phyloP scores from a whole-genome alignment of 2,888 invertebrate genomes.

The Agapostemon virescens region DNA sequence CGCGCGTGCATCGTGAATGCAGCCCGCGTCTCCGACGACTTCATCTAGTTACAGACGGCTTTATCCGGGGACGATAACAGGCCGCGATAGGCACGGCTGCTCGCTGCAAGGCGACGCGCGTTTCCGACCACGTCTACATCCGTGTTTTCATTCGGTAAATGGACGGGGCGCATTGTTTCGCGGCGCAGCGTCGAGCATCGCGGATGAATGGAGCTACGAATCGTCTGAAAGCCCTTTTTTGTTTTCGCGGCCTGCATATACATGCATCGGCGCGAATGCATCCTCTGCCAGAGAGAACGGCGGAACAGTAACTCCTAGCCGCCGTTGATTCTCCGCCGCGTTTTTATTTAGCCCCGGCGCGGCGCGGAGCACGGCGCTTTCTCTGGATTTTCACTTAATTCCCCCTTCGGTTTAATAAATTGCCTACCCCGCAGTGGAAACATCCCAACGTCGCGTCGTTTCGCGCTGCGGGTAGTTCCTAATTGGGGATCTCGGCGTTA shows the following conservation, averaged over 20 bases:
- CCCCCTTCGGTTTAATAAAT: conserved; percentile 5
- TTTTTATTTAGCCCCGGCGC: neutral
- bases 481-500: conserved; percentile 4
- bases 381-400: conserved; percentile 12
- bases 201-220: conserved; percentile 64
- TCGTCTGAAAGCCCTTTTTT: conserved; percentile 68
- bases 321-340: conserved; percentile 19
- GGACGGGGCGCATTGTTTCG: conserved; percentile 62
- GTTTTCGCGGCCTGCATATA: conserved; percentile 35
- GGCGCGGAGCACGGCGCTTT: neutral
- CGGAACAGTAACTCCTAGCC: conserved; percentile 30
- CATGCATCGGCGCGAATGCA: conserved; percentile 32
- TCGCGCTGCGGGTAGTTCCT: neutral
- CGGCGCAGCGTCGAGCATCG: conserved; percentile 39
- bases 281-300: conserved; percentile 33
- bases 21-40: conserved; percentile 28
- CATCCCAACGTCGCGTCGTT: conserved; percentile 1
- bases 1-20: conserved; percentile 11
- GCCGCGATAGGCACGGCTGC: conserved; percentile 37
- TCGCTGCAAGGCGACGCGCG: conserved; percentile 44
- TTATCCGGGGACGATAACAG: conserved; percentile 48
- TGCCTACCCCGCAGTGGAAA: neutral
- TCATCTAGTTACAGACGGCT: conserved; percentile 44
- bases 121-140: conserved; percentile 49
- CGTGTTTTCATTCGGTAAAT: conserved; percentile 66